These are phyloP conservation scores for Nomada lathburiana DNA, from an alignment of 2,888 invertebrate genomes.

Conservation along the genomic window DNA sequence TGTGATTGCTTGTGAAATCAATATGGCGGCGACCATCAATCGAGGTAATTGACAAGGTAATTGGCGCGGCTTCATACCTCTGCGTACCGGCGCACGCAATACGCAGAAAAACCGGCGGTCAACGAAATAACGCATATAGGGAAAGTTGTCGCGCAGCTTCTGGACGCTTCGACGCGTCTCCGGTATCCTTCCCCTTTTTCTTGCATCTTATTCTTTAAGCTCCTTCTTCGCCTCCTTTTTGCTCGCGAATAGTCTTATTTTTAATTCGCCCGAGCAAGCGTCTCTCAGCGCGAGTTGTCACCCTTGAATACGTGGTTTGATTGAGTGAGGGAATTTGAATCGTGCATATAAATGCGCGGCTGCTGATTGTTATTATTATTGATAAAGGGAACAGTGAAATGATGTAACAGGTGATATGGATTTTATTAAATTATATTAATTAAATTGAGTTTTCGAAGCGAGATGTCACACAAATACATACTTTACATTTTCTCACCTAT, in stretches of 20 bases:
- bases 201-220: background rate
- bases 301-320: too few relatives aligned
- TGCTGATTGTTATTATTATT: too few relatives aligned
- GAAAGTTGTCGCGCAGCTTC: conserved; percentile 71
- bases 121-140: conserved; percentile 75
- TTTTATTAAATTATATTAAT: too few relatives aligned
- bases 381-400: too few relatives aligned
- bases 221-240: background rate
- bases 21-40: conserved; percentile 79
- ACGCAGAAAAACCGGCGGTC: conserved; percentile 64
- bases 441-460: too few relatives aligned
- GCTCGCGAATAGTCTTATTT: background rate
- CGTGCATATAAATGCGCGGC: too few relatives aligned
- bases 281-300: too few relatives aligned
- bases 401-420: too few relatives aligned
- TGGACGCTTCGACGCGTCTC: conserved; percentile 40
- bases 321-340: too few relatives aligned
- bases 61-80: conserved; percentile 76
- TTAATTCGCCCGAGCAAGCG: too few relatives aligned
- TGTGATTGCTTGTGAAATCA: conserved; percentile 76
- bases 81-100: conserved; percentile 54
- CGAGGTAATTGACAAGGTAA: conserved; percentile 80
- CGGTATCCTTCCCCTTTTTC: conserved; percentile 28
- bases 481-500: too few relatives aligned
- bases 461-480: too few relatives aligned